Conservation (phyloP, 2,888 invertebrate species). For the Zygogramma bicolorata region DNA sequence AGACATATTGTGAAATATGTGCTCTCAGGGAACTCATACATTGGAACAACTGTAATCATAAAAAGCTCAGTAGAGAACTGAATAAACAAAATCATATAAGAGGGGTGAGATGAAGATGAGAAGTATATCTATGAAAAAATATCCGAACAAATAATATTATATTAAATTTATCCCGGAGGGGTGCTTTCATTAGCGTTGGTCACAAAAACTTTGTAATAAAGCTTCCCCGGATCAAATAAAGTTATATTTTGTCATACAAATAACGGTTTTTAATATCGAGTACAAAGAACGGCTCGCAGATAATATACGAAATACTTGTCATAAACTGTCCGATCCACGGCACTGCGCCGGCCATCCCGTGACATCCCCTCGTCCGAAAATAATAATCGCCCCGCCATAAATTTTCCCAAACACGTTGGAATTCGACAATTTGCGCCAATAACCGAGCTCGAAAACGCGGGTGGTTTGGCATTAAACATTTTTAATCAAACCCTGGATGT, state of each 20-base stretch:
- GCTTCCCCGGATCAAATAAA: background rate
- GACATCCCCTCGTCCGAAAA: slow-evolving; percentile 18
- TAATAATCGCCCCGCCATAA: slow-evolving; percentile 35
- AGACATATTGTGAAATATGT: too few species aligned
- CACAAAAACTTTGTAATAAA: background rate
- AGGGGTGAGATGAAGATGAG: too few species aligned
- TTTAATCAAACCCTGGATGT: slow-evolving; percentile 27
- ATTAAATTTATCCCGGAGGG: too few species aligned
- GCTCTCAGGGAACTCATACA: too few species aligned
- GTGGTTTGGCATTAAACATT: slow-evolving; percentile 27
- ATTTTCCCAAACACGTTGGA: slow-evolving; percentile 37
- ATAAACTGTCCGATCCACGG: background rate
- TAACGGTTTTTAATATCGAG: background rate
- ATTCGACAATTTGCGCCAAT: slow-evolving; percentile 32
- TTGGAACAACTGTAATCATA: too few species aligned
- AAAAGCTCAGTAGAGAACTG: too few species aligned
- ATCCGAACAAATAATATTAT: too few species aligned
- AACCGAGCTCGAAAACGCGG: slow-evolving; percentile 24
- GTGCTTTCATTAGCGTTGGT: background rate
- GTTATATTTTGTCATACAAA: background rate
- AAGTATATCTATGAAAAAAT: too few species aligned
- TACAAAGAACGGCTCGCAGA: background rate
- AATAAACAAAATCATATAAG: too few species aligned
- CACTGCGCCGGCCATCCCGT: background rate
- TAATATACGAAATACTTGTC: background rate